Conservation (phyloP, 2,888 invertebrate genomes). For the Stictocephala bisonia region DNA sequence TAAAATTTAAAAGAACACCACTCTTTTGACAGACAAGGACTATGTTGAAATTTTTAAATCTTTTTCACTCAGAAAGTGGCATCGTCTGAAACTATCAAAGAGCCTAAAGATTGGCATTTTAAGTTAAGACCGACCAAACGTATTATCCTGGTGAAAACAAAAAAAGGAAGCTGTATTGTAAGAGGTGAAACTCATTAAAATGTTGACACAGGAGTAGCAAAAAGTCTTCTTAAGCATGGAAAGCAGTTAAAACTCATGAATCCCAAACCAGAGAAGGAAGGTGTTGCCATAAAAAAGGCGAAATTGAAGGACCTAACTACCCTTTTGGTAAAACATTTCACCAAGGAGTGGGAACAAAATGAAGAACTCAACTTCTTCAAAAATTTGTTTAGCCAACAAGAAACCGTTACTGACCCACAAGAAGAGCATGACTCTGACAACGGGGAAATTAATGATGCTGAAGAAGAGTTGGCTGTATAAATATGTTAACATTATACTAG, state of each 20-base stretch:
- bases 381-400: slow-evolving; percentile 39
- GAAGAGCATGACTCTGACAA: slow-evolving; percentile 38
- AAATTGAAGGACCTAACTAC: slow-evolving; percentile 45
- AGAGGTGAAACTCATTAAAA: slow-evolving; percentile 43
- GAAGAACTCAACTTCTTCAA: slow-evolving; percentile 43
- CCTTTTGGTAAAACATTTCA: slow-evolving; percentile 35
- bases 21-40: slow-evolving; percentile 52
- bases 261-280: slow-evolving; percentile 33
- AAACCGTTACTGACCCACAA: slow-evolving; percentile 20
- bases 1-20: slow-evolving; percentile 52
- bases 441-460: slow-evolving; percentile 41
- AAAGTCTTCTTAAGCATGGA: slow-evolving; percentile 35
- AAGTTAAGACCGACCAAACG: slow-evolving; percentile 45
- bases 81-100: neutral
- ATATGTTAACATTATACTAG: no score
- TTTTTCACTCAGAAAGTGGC: slow-evolving; percentile 51
- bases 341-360: slow-evolving; percentile 42
- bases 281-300: slow-evolving; percentile 38
- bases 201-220: slow-evolving; percentile 35
- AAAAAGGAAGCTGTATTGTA: slow-evolving; percentile 28
- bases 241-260: slow-evolving; percentile 38
- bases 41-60: slow-evolving; percentile 51
- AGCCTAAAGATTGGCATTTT: slow-evolving; percentile 42
- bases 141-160: slow-evolving; percentile 17
- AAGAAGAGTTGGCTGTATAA: slow-evolving; percentile 34